These are phyloP conservation scores for Urocyon cinereoargenteus DNA, from an alignment of 2,797 vertebrate species.

Conservation along the genomic window DNA sequence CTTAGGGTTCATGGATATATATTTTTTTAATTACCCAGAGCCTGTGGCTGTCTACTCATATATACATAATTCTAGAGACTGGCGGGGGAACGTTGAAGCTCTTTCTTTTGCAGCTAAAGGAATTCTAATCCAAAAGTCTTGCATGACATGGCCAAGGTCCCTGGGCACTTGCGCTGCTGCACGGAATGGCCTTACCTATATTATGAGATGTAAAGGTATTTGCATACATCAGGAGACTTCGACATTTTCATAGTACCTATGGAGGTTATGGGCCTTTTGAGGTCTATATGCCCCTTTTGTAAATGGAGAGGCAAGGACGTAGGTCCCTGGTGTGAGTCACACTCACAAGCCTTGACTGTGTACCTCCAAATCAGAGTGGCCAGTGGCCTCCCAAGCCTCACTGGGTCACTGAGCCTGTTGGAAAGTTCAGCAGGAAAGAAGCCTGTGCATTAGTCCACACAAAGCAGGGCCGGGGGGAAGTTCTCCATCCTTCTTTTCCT, in stretches of 20 bases:
- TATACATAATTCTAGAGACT: neutral
- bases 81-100: neutral
- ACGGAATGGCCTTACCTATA: neutral
- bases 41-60: neutral
- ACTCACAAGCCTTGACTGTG: too few relatives aligned
- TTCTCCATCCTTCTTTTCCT: neutral
- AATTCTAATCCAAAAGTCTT: neutral
- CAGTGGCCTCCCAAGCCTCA: too few relatives aligned
- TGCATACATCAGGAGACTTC: too few relatives aligned
- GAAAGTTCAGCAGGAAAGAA: neutral
- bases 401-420: neutral
- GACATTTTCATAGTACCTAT: neutral
- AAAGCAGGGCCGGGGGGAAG: neutral
- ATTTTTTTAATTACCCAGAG: neutral
- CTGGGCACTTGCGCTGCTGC: neutral
- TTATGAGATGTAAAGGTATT: neutral
- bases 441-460: neutral
- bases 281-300: too few relatives aligned
- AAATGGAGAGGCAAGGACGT: neutral
- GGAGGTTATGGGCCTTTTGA: neutral
- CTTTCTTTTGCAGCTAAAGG: neutral
- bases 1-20: too few relatives aligned
- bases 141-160: neutral
- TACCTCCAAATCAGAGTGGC: neutral
- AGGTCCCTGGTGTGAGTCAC: neutral